phyloP scores from a whole-genome alignment of 2,797 vertebrate species.

The Xenops minutus region DNA sequence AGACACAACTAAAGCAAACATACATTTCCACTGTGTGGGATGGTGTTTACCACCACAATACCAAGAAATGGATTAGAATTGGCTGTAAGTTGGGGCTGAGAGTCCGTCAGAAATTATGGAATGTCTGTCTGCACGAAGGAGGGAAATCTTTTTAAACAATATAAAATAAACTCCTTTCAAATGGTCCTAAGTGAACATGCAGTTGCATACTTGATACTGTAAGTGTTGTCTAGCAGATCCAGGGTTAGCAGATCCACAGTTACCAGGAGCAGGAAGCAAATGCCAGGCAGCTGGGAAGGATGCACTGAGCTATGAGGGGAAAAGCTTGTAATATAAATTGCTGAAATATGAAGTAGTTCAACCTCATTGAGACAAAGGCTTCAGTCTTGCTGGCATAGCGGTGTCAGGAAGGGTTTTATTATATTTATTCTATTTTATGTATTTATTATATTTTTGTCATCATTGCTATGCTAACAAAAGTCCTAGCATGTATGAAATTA shows the following conservation, averaged over 20 bases:
- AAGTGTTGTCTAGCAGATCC: neutral
- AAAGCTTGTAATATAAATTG: neutral
- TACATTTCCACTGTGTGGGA: neutral
- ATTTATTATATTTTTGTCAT: neutral
- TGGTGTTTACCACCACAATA: neutral
- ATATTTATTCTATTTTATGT: neutral
- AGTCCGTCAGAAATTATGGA: neutral
- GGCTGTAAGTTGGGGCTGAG: neutral
- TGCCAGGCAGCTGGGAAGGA: neutral
- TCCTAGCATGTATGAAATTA: neutral
- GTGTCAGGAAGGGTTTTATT: neutral
- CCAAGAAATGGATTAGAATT: neutral
- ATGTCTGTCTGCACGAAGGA: neutral
- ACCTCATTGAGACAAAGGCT: neutral
- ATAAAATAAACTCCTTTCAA: neutral
- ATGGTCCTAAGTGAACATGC: neutral
- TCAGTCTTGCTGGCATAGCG: slow-evolving; percentile 1
- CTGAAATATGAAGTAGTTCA: neutral
- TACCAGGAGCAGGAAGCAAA: neutral
- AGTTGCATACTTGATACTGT: neutral
- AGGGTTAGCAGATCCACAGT: rapidly evolving
- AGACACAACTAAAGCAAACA: neutral
- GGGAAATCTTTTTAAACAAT: neutral
- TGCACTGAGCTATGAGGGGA: neutral
- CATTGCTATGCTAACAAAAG: neutral